Evolutionary conservation across 1,140 invertebrate species (phyloP).

Genomic region (Cephus cinctus): DNA sequence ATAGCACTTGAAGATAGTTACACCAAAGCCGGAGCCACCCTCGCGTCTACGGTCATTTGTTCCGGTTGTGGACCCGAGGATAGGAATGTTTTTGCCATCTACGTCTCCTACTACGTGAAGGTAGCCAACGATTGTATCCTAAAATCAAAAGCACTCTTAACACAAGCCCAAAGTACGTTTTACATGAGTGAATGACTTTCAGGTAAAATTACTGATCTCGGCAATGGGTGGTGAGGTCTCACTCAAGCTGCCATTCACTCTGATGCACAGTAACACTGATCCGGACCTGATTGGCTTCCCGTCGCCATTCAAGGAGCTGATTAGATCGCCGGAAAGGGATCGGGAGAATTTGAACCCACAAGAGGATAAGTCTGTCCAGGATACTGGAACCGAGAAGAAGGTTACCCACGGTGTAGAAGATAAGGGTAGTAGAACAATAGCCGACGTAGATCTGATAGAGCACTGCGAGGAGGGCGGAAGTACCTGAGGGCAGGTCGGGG

Average conservation of each 20-base stretch:
- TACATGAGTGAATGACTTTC: too few relatives aligned
- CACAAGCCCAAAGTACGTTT: too few relatives aligned
- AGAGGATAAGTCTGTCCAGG: not conserved
- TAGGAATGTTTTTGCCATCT: slow-evolving; percentile 84
- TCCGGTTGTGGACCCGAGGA: slow-evolving; percentile 63
- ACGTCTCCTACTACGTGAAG: slow-evolving; percentile 88
- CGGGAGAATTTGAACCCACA: slow-evolving; percentile 4
- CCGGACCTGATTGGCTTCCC: slow-evolving; percentile 34
- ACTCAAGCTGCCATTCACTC: slow-evolving; percentile 76
- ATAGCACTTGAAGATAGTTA: slow-evolving; percentile 78
- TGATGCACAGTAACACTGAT: slow-evolving; percentile 62
- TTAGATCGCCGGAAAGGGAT: slow-evolving; percentile 18
- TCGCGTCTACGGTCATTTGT: slow-evolving; percentile 70
- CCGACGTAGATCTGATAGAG: slow-evolving; percentile 44
- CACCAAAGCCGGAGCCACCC: slow-evolving; percentile 65
- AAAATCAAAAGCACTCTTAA: too few relatives aligned
- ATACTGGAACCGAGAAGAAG: not conserved
- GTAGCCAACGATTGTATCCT: slow-evolving; percentile 49
- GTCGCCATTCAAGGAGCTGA: slow-evolving; percentile 22
- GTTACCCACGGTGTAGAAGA: slow-evolving; percentile 2
- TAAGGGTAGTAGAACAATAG: slow-evolving; percentile 5
- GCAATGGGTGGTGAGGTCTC: slow-evolving; percentile 78
- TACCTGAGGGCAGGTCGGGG: slow-evolving; percentile 45
- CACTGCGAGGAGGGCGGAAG: slow-evolving; percentile 33
- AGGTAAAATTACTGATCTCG: slow-evolving; percentile 72